phyloP scores from a whole-genome alignment of 2,888 invertebrate species.

The Dicyrtomina minuta region DNA sequence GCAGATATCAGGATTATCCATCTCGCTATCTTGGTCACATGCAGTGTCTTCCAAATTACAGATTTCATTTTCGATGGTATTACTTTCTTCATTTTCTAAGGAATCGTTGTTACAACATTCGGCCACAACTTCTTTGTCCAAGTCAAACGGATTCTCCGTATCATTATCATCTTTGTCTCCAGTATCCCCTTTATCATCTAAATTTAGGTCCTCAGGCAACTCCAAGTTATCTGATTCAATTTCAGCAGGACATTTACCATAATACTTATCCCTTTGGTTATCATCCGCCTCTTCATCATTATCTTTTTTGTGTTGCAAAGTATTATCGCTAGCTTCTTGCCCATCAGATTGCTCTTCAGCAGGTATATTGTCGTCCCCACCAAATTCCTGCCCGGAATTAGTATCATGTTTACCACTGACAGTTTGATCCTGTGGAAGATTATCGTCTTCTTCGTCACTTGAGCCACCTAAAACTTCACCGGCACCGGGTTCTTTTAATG shows the following conservation, averaged over 20 bases:
- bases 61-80: conserved; percentile 29
- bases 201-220: conserved; percentile 79
- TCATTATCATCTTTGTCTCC: conserved; percentile 64
- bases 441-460: conserved; percentile 72
- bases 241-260: conserved; percentile 72
- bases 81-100: conserved; percentile 56
- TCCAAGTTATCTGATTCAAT: conserved; percentile 85
- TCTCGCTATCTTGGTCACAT: no score
- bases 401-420: no score
- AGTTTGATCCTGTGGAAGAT: conserved; percentile 49
- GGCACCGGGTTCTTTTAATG: conserved; percentile 71
- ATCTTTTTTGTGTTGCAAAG: conserved; percentile 60
- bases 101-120: no score
- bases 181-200: conserved; percentile 73
- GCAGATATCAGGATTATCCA: no score
- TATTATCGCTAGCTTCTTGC: conserved; percentile 58
- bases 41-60: conserved; percentile 22
- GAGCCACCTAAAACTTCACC: conserved; percentile 63
- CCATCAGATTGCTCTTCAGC: conserved; percentile 57
- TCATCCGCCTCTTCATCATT: conserved; percentile 62
- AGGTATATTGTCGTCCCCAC: no score
- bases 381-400: no score
- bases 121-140: conserved; percentile 64
- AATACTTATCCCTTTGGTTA: conserved; percentile 69
- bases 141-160: conserved; percentile 82